A percentile compares a stretch with the other conserved stretches of the same genome.
Evolutionary conservation across 1,140 invertebrate genomes (phyloP).

Genomic region (Heterodera schachtii): DNA sequence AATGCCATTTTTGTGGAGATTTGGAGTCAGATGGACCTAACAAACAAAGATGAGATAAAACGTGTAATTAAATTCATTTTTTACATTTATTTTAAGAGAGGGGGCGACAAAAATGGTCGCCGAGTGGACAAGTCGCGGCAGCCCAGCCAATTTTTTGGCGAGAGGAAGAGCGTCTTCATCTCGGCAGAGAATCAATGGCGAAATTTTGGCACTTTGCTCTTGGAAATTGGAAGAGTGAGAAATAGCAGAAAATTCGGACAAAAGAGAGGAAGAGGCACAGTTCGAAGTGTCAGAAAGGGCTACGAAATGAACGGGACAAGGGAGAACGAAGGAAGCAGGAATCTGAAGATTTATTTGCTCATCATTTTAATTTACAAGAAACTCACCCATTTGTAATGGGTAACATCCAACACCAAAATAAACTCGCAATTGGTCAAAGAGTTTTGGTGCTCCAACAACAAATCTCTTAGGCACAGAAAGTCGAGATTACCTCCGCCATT

Average conservation of each 20-base stretch:
- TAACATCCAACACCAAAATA: background rate
- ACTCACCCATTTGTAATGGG: background rate
- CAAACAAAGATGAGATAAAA: background rate
- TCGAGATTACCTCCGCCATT: background rate
- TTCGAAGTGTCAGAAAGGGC: background rate
- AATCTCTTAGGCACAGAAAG: background rate
- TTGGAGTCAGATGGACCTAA: conserved; percentile 6
- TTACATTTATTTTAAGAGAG: background rate
- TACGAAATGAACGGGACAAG: background rate
- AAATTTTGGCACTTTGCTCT: background rate
- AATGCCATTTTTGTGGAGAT: conserved; percentile 7
- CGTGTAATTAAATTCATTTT: background rate
- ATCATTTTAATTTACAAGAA: too few species aligned
- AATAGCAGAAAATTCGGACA: background rate
- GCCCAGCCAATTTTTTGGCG: background rate
- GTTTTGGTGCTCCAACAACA: background rate
- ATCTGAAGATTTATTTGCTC: background rate
- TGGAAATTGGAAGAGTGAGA: background rate
- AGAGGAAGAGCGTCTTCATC: background rate
- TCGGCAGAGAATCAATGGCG: background rate
- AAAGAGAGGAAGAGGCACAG: background rate
- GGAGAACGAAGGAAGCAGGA: background rate
- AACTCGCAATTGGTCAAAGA: background rate
- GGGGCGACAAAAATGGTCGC: background rate
- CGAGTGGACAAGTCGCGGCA: background rate